Conservation (phyloP, 2,888 invertebrate genomes). For the Drosophila phalerata region DNA sequence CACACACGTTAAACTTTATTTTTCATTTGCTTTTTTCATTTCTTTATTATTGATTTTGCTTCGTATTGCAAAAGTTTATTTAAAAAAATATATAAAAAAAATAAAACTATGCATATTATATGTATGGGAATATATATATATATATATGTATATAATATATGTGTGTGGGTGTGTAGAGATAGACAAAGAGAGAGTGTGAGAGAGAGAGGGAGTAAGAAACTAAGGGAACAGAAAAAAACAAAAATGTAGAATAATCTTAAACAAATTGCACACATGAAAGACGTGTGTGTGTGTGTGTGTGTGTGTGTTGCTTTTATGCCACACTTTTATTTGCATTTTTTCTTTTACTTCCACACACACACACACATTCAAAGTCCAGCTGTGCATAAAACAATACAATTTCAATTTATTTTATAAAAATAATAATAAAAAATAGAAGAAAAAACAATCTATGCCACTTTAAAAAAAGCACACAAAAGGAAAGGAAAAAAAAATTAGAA, state of each 20-base stretch:
- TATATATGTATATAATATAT: conserved; percentile 3
- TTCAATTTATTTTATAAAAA: conserved; percentile 65
- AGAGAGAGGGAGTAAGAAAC: neutral
- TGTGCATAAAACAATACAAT: conserved; percentile 54
- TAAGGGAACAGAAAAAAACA: conserved; percentile 12
- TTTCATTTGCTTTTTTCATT: conserved; percentile 1
- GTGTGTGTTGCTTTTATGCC: conserved; percentile 38
- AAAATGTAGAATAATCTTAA: conserved; percentile 18
- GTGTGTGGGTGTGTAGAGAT: neutral
- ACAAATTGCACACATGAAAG: conserved; percentile 35
- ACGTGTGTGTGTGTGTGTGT: conserved; percentile 5
- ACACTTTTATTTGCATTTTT: conserved; percentile 38
- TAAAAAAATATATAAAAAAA: conserved; percentile 50
- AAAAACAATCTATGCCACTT: conserved; percentile 61
- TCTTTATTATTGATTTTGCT: conserved; percentile 39
- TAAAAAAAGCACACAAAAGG: conserved; percentile 54
- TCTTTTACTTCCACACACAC: conserved; percentile 6
- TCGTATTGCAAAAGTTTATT: conserved; percentile 19
- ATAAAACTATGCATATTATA: conserved; percentile 13
- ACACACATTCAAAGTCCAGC: conserved; percentile 32
- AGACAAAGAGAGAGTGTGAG: neutral
- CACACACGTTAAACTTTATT: conserved; percentile 39
- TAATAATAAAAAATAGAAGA: neutral
- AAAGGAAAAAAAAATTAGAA: conserved; percentile 57
- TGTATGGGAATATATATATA: conserved; percentile 20